Conservation (phyloP, 2,797 vertebrate genomes). For the Ceyx erithaca region DNA sequence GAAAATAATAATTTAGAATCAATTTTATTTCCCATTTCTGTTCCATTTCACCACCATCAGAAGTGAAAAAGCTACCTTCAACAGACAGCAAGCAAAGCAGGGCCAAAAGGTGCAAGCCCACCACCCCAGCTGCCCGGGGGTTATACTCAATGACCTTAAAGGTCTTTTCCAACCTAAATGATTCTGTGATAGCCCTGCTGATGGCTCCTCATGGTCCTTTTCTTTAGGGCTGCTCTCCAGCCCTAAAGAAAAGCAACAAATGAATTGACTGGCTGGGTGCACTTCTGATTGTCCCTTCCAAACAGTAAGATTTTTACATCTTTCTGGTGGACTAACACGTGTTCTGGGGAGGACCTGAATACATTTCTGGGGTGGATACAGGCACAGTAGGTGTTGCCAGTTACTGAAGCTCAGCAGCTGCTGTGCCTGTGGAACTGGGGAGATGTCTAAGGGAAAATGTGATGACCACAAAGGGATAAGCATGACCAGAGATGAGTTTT, state of each 20-base stretch:
- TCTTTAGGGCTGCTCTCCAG: too few species aligned
- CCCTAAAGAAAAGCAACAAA: too few species aligned
- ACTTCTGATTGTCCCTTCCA: background rate
- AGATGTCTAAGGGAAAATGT: background rate
- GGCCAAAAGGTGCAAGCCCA: background rate
- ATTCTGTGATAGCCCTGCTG: background rate
- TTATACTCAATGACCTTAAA: too few species aligned
- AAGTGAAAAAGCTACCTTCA: background rate
- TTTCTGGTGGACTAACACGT: background rate
- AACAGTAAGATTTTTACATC: background rate
- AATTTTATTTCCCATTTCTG: background rate
- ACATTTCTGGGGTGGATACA: background rate
- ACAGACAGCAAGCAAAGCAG: background rate
- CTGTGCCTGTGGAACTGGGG: background rate
- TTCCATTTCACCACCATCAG: background rate
- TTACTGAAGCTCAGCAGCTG: background rate
- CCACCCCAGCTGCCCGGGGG: background rate
- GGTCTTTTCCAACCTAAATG: too few species aligned
- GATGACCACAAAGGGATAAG: background rate
- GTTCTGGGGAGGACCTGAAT: background rate
- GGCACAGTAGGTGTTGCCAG: fast-evolving
- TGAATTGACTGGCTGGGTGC: background rate
- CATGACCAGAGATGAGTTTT: background rate
- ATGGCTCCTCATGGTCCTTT: background rate
- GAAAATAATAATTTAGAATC: background rate